Base-by-base conservation (phyloP, 1,140 invertebrate genomes). In the Goniozus legneri region DNA sequence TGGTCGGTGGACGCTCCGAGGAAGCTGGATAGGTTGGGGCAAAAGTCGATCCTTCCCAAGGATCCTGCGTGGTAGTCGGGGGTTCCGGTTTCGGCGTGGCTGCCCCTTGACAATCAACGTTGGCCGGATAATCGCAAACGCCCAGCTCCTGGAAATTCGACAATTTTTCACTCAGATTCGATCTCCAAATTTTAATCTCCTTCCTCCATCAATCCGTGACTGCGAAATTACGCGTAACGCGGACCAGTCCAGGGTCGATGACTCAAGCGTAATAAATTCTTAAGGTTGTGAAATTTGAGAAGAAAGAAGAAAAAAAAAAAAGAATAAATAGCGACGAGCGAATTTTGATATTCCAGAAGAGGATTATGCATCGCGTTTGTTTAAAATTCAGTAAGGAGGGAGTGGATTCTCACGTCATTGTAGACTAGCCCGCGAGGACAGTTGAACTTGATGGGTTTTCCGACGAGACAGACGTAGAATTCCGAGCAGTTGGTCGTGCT, bases 361-460 rank as follows among this genome's bases (percentile, higher is more conserved):
- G n/a, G n/a, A n/a, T n/a, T n/a, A n/a, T n/a, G n/a, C n/a, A n/a
- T n/a, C n/a, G n/a, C n/a, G n/a, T n/a, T n/a, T n/a, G n/a, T n/a
- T 60, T 58, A 44, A 56, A 49, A 60, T 60, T 60, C 52, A 12
- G 13, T 19, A 1, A 30, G 4, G 16, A 16, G n/a, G 38, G 7
- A 47, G 47, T 35, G 15, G 15, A 46, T 60, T 58, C 72, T 79
- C 77, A 85, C 84, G 63, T 81, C 77, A 68, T 79, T 85, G 62
- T 82, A 86, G 50, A 79, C 75, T 32, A 84, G 70, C 32, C 81
- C 79, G 35, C 59, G 74, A 18, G 83, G 80, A 60, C 84, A 86
- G 35, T 68, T 62, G 64, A 84, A 84, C 58, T 78, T 80, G 38
- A 81, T 75, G n/a, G 84, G 80, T 30, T 70, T 67, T 45, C 77